phyloP scores from a whole-genome alignment of 1,140 invertebrate species.

The Bombus sylvicola region DNA sequence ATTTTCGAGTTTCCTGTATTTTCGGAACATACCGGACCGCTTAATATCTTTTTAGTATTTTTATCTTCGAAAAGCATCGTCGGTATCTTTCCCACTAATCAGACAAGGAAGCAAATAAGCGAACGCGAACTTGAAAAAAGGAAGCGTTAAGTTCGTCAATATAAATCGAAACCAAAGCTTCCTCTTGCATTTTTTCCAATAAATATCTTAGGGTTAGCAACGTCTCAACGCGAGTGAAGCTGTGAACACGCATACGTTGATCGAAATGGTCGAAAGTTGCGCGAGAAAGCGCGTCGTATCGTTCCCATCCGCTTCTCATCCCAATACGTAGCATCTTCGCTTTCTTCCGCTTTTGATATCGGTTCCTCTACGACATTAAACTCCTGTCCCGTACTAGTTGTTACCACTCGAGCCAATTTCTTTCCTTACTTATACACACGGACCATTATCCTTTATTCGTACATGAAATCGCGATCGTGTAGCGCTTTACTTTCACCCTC shows the following conservation, averaged over 20 bases:
- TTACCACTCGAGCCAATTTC: not conserved
- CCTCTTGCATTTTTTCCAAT: not conserved
- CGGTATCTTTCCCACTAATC: not conserved
- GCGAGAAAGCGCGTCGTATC: conserved; percentile 16
- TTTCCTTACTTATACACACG: too few relatives aligned
- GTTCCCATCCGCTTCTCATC: not conserved
- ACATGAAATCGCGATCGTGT: not conserved
- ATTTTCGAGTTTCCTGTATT: too few relatives aligned
- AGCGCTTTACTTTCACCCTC: conserved; percentile 24
- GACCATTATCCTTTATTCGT: not conserved
- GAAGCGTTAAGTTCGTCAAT: accelerated
- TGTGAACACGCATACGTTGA: too few relatives aligned
- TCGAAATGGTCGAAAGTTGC: conserved; percentile 11
- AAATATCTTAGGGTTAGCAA: not conserved
- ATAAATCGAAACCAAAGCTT: too few relatives aligned
- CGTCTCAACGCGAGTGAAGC: too few relatives aligned
- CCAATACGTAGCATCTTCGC: not conserved
- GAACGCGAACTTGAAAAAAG: too few relatives aligned
- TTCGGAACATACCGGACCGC: too few relatives aligned
- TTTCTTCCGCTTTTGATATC: conserved; percentile 24
- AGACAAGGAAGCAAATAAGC: not conserved
- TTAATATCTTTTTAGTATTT: not conserved
- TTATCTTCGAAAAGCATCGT: not conserved
- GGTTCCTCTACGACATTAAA: not conserved
- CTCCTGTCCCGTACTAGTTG: not conserved